Base-by-base conservation (phyloP, 2,888 invertebrate species). In the Standfussiana lucernea region DNA sequence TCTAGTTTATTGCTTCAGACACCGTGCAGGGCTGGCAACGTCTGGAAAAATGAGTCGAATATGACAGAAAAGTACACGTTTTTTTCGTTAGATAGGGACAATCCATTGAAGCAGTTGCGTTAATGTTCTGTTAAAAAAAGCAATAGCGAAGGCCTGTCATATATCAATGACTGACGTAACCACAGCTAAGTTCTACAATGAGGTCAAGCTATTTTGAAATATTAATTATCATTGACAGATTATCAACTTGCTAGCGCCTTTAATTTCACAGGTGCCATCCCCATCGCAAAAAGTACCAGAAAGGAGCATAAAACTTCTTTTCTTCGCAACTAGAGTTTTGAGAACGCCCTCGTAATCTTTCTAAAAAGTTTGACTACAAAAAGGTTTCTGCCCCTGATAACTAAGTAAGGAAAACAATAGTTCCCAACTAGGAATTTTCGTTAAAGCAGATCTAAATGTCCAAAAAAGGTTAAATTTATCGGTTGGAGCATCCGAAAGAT, bases 1-100 rank as follows among this genome's bases (percentile, higher is more conserved):
- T 90, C 90, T 92, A 89, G 65, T 91, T 93, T 92, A 93, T 91
- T 84, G 86, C 84, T 80, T 47, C 35, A 32, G 56, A 62, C 70
- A 59, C 24, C 8, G 3, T 13, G 2, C 42, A 88, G 88, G 88
- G 88, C 59, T 88, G 86, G 1, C 84, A n/a, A 37, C 35, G 24
- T 53, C 1, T 15, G 28, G 42, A 4, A 42, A 47, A 62, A 18
- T 59, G 21, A n/a, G 3, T 42, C 2, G 6, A 35, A 61, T 50
- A 10, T 24, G 28, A 53, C n/a, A 32, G 1, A 11, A 15, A 3
- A 5, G 11, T 1, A 53, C 53, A 11, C 0, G 21, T 4, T 32
- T 59, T 32, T 21, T n/a, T n/a, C n/a, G 21, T 32, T 59, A 59
- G 18, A 32, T 21, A 7, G 10, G 32, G 32, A 32, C 32, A 32